phyloP scores from a whole-genome alignment of 2,888 invertebrate genomes.

The Perdita meconis region DNA sequence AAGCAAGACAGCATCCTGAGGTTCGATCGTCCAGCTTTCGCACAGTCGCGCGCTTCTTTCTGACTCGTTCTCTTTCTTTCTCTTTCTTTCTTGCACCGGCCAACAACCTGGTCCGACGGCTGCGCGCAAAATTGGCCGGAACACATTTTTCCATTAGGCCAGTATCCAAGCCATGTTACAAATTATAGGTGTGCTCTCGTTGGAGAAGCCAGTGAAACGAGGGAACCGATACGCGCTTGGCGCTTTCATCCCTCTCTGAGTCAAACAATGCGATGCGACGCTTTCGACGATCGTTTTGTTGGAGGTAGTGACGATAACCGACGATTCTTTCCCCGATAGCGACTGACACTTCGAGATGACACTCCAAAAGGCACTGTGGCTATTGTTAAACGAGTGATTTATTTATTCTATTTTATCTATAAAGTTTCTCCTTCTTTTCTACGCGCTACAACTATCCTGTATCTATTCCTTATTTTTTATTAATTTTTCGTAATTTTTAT shows the following conservation, averaged over 20 bases:
- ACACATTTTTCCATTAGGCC: conserved; percentile 81
- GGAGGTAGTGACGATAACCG: neutral
- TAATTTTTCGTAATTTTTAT: too few relatives aligned
- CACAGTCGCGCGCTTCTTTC: conserved; percentile 45
- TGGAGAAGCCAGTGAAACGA: conserved; percentile 72
- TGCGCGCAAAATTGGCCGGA: conserved; percentile 79
- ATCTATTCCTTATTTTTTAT: too few relatives aligned
- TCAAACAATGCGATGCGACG: conserved; percentile 12
- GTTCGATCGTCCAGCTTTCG: conserved; percentile 29
- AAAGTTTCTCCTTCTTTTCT: too few relatives aligned
- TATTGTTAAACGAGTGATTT: too few relatives aligned
- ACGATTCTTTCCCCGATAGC: neutral
- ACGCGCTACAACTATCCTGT: too few relatives aligned
- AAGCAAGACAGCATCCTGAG: neutral
- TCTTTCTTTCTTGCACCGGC: conserved; percentile 41
- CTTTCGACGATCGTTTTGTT: conserved; percentile 24
- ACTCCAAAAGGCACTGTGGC: conserved; percentile 11
- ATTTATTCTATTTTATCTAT: too few relatives aligned
- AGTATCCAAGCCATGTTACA: conserved; percentile 77
- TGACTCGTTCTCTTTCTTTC: conserved; percentile 23
- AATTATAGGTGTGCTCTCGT: conserved; percentile 79
- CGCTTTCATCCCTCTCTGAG: conserved; percentile 62
- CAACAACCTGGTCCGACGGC: conserved; percentile 72
- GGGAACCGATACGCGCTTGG: conserved; percentile 67
- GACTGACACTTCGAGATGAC: neutral